Conservation (phyloP, 2,888 invertebrate species). For the Chrysolina americana region DNA sequence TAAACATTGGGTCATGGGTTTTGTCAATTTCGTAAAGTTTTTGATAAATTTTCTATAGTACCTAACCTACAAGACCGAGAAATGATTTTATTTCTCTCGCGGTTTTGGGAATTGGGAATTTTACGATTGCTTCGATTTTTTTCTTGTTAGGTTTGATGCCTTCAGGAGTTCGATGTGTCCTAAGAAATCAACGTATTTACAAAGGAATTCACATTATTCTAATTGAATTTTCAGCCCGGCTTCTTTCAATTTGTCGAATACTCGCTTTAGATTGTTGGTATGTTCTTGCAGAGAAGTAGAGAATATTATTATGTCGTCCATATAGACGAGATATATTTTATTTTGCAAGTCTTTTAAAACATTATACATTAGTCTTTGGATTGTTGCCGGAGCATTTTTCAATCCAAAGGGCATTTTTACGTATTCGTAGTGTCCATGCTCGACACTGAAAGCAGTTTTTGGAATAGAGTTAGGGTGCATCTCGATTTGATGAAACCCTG, state of each 20-base stretch:
- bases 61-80: too few species aligned
- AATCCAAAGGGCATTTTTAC: constrained; percentile 37
- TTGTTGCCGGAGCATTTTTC: constrained; percentile 39
- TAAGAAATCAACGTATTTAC: background rate
- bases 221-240: too few species aligned
- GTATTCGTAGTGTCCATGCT: constrained; percentile 30
- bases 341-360: constrained; percentile 25
- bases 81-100: too few species aligned
- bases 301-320: constrained; percentile 3
- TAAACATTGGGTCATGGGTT: too few species aligned
- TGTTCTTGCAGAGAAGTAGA: background rate
- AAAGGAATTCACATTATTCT: too few species aligned
- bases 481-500: constrained; percentile 43
- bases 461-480: constrained; percentile 17
- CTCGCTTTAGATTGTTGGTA: background rate
- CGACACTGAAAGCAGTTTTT: constrained; percentile 40
- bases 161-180: background rate
- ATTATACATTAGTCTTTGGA: constrained; percentile 39
- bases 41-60: too few species aligned
- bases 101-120: too few species aligned
- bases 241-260: too few species aligned
- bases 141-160: background rate
- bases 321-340: background rate
- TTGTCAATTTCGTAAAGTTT: too few species aligned
- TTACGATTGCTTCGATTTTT: background rate